Evolutionary conservation across 2,888 invertebrate species (phyloP).

Genomic region (Acleris literana): DNA sequence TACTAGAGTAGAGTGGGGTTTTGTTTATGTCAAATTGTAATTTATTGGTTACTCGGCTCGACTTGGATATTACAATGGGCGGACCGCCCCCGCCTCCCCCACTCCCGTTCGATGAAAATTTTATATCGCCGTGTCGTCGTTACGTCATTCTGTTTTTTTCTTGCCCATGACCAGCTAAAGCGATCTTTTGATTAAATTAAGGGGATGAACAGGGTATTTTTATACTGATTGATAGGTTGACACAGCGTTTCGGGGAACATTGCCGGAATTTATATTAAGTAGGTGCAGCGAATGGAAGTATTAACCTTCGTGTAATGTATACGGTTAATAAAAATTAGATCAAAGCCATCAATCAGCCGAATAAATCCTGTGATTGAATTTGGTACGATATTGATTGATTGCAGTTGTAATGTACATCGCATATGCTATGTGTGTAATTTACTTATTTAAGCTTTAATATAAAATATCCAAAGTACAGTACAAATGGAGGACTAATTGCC

Average conservation of each 20-base stretch:
- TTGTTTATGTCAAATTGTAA: slow-evolving; percentile 82
- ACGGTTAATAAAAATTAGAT: slow-evolving; percentile 72
- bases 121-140: slow-evolving; percentile 76
- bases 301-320: slow-evolving; percentile 69
- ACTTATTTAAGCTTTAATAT: background rate
- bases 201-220: slow-evolving; percentile 80
- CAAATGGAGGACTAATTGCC: no score
- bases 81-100: slow-evolving; percentile 55
- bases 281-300: slow-evolving; percentile 77
- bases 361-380: slow-evolving; percentile 35
- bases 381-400: slow-evolving; percentile 5
- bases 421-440: background rate
- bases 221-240: slow-evolving; percentile 82
- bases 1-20: slow-evolving; percentile 70
- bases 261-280: slow-evolving; percentile 77
- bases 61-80: slow-evolving; percentile 76
- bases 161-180: slow-evolving; percentile 75
- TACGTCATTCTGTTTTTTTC: slow-evolving; percentile 78
- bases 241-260: slow-evolving; percentile 77
- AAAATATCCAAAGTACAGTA: no score
- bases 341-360: slow-evolving; percentile 54
- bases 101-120: slow-evolving; percentile 73
- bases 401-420: no score
- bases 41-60: slow-evolving; percentile 77
- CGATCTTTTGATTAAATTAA: slow-evolving; percentile 83